phyloP scores from a whole-genome alignment of 2,113 vertebrate species.

The Acinonyx jubatus region DNA sequence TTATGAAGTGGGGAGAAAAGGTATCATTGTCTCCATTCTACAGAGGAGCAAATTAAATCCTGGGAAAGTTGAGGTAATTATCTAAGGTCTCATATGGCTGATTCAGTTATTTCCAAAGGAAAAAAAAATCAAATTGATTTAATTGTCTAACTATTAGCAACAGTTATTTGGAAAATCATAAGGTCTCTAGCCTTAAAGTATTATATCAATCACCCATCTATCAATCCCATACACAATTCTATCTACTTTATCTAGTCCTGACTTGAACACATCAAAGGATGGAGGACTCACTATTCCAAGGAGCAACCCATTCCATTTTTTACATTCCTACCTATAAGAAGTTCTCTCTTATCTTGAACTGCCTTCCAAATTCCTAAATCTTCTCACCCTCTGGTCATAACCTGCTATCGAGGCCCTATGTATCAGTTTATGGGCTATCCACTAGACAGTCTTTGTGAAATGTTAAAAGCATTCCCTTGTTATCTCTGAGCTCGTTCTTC shows the following conservation, averaged over 20 bases:
- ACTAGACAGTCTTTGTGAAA: not conserved
- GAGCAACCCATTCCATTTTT: not conserved
- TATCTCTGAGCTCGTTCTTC: not conserved
- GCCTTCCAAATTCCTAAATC: not conserved
- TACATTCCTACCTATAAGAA: not conserved
- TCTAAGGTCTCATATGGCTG: not conserved
- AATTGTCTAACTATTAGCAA: not conserved
- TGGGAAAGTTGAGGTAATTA: not conserved
- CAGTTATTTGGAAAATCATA: not conserved
- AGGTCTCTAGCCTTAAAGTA: not conserved
- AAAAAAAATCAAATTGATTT: not conserved
- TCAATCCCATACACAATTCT: not conserved
- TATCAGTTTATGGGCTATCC: not conserved
- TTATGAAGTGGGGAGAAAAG: not conserved
- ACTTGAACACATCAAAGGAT: not conserved
- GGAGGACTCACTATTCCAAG: not conserved
- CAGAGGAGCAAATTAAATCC: not conserved
- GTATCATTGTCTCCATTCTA: not conserved
- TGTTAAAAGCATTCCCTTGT: not conserved
- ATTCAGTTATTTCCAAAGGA: not conserved
- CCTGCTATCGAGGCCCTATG: not conserved
- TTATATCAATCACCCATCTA: not conserved
- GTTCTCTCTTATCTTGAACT: constrained; percentile 8
- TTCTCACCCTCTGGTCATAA: not conserved
- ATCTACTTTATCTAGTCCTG: not conserved